Percentiles rank a stretch among this genome's conserved stretches.
These are phyloP conservation scores for Stenichneumon culpator DNA, from an alignment of 2,888 invertebrate species.

Conservation along the genomic window DNA sequence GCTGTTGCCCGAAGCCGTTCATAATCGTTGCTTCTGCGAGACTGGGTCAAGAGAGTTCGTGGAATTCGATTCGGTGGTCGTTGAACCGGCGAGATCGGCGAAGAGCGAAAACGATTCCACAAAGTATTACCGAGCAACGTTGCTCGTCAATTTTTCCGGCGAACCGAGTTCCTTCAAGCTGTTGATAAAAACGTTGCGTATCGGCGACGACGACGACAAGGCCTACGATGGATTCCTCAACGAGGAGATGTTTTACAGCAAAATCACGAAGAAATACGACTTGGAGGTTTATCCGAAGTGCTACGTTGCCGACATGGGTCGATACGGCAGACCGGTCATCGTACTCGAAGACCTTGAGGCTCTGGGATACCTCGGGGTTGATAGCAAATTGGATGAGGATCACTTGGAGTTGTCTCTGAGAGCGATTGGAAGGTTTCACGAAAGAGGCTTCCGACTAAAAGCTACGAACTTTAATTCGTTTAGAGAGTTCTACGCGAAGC, in stretches of 20 bases:
- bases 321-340: constrained; percentile 78
- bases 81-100: constrained; percentile 65
- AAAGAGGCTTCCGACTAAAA: constrained; percentile 74
- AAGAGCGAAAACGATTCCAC: constrained; percentile 43
- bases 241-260: constrained; percentile 81
- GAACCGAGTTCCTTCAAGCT: constrained; percentile 74
- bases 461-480: constrained; percentile 72
- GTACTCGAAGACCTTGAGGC: constrained; percentile 79
- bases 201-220: not conserved
- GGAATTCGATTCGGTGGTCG: constrained; percentile 75
- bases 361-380: constrained; percentile 70
- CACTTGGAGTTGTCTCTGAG: constrained; percentile 75
- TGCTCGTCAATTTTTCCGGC: constrained; percentile 78
- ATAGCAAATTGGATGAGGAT: constrained; percentile 73
- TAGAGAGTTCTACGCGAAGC: constrained; percentile 78
- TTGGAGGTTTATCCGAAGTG: constrained; percentile 75
- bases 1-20: constrained; percentile 80
- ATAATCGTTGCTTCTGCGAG: constrained; percentile 81
- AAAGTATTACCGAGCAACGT: constrained; percentile 73
- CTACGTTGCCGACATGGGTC: constrained; percentile 79
- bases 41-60: constrained; percentile 81
- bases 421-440: constrained; percentile 78
- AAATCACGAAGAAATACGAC: constrained; percentile 72
- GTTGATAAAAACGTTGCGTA: constrained; percentile 77
- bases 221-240: constrained; percentile 76